Conservation (phyloP, 2,113 vertebrate species). For the Eretmochelys imbricata region DNA sequence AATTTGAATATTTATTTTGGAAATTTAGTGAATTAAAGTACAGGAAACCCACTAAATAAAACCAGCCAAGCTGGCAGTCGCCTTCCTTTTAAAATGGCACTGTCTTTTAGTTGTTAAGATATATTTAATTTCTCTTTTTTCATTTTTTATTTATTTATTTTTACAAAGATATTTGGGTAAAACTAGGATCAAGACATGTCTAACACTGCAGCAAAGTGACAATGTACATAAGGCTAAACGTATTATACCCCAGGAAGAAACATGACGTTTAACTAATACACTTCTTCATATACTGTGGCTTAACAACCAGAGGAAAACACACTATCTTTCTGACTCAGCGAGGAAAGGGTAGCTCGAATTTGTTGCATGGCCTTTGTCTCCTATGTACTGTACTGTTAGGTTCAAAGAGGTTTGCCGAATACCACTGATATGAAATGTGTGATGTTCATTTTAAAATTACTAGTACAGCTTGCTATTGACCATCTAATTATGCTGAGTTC, state of each 20-base stretch:
- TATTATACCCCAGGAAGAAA: constrained; percentile 36
- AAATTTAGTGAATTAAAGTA: constrained; percentile 72
- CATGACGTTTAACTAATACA: constrained; percentile 51
- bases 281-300: constrained; percentile 66
- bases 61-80: constrained; percentile 66
- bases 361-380: constrained; percentile 54
- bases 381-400: not conserved
- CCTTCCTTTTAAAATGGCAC: constrained; percentile 46
- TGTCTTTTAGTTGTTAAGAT: constrained; percentile 60
- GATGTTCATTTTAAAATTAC: constrained; percentile 86
- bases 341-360: constrained; percentile 49
- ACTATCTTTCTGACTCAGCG: not conserved
- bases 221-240: constrained; percentile 66
- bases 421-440: constrained; percentile 77
- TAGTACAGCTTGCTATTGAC: constrained; percentile 85
- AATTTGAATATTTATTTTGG: constrained; percentile 76
- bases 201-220: constrained; percentile 40
- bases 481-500: constrained; percentile 91
- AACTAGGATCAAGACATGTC: constrained; percentile 54
- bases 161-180: constrained; percentile 45
- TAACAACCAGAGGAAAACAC: constrained; percentile 66
- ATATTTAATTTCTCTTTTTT: constrained; percentile 3
- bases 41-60: constrained; percentile 77
- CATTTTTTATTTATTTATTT: constrained; percentile 56
- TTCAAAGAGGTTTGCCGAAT: constrained; percentile 51